phyloP scores from a whole-genome alignment of 2,113 vertebrate species.

The Gasterosteus aculeatus region DNA sequence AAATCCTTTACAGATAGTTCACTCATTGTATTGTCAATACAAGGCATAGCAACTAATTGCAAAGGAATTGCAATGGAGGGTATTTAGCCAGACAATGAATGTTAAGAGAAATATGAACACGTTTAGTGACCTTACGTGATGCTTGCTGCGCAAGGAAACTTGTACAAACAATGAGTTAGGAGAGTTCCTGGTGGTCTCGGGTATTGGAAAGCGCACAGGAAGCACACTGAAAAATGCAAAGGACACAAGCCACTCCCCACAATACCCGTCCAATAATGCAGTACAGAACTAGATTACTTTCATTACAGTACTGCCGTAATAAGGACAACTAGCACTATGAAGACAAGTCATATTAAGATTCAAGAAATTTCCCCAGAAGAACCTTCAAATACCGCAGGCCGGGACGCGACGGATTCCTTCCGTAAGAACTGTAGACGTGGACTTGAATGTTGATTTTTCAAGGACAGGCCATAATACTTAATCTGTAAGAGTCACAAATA shows the following conservation, averaged over 20 bases:
- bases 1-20: conserved; percentile 82
- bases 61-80: conserved; percentile 75
- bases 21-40: conserved; percentile 79
- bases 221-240: conserved; percentile 84
- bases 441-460: conserved; percentile 67
- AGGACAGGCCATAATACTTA: conserved; percentile 64
- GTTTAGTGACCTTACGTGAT: conserved; percentile 79
- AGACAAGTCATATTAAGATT: conserved; percentile 44
- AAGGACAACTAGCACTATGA: conserved; percentile 28
- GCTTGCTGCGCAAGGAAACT: conserved; percentile 77
- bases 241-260: conserved; percentile 69
- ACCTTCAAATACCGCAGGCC: conserved; percentile 74
- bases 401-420: conserved; percentile 72
- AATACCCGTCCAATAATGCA: conserved; percentile 57
- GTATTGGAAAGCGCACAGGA: conserved; percentile 80
- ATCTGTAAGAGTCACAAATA: conserved; percentile 84
- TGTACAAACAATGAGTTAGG: conserved; percentile 82
- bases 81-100: conserved; percentile 71
- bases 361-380: conserved; percentile 53
- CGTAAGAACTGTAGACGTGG: conserved; percentile 59
- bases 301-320: conserved; percentile 43
- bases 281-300: conserved; percentile 42
- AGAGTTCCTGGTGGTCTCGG: conserved; percentile 77
- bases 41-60: conserved; percentile 77
- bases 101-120: conserved; percentile 71